A percentile compares a stretch with the other conserved stretches of the same genome.
Conservation (phyloP, 1,140 invertebrate genomes). For the Pseudobourletiella spinata region DNA sequence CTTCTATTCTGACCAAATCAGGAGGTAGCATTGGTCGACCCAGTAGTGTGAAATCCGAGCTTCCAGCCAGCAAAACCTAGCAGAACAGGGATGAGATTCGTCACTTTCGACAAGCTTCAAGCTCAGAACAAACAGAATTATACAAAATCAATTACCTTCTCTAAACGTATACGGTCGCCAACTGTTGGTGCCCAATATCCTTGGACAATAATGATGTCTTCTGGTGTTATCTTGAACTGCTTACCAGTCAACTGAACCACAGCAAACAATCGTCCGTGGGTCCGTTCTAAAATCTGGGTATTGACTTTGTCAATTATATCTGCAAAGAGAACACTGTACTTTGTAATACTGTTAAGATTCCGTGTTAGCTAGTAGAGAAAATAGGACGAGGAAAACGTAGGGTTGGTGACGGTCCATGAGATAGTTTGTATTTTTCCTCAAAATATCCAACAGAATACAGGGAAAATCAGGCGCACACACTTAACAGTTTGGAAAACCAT, state of each 20-base stretch:
- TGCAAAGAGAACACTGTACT: constrained; percentile 10
- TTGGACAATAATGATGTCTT: constrained; percentile 74
- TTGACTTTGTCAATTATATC: constrained; percentile 51
- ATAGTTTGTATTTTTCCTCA: too few species aligned
- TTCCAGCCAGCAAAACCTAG: constrained; percentile 64
- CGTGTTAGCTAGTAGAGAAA: too few species aligned
- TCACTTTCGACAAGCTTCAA: too few species aligned
- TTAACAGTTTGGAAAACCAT: not conserved
- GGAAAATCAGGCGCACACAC: too few species aligned
- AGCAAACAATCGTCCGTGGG: constrained; percentile 70
- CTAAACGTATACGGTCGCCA: constrained; percentile 71
- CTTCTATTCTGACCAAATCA: constrained; percentile 64
- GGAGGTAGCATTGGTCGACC: constrained; percentile 69
- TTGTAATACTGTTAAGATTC: not conserved
- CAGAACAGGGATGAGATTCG: constrained; percentile 14
- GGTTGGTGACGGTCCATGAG: too few species aligned
- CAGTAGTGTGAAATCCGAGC: constrained; percentile 74
- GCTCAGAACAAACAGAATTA: too few species aligned
- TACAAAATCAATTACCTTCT: too few species aligned
- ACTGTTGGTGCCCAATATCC: constrained; percentile 72
- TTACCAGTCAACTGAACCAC: constrained; percentile 70
- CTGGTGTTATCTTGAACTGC: constrained; percentile 78
- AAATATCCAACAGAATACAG: too few species aligned
- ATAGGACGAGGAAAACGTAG: too few species aligned
- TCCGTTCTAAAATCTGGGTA: constrained; percentile 45